A percentile compares a stretch with the other conserved stretches of the same genome.
phyloP scores from a whole-genome alignment of 2,888 invertebrate genomes.

The Glaucopsyche alexis region DNA sequence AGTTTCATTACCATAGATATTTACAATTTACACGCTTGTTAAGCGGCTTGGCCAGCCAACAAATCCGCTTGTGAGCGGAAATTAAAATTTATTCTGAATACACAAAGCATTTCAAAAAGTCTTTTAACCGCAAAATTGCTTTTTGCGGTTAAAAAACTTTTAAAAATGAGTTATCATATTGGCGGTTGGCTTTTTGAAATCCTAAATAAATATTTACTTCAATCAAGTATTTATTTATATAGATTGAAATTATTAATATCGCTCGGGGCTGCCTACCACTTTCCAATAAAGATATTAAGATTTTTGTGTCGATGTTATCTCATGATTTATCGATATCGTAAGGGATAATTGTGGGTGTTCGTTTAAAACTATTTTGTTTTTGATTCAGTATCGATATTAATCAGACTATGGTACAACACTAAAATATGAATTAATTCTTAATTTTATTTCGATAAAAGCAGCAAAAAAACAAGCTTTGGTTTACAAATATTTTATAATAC shows the following conservation, averaged over 20 bases:
- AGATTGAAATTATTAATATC: slow-evolving; percentile 10
- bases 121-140: too few species aligned
- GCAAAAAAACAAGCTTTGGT: too few species aligned
- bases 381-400: slow-evolving; percentile 12
- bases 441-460: neutral
- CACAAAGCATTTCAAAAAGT: too few species aligned
- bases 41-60: neutral
- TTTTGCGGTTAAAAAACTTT: too few species aligned
- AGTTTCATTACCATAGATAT: too few species aligned
- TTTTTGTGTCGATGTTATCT: slow-evolving; percentile 38
- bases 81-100: too few species aligned
- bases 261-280: slow-evolving; percentile 30
- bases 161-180: too few species aligned
- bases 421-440: neutral
- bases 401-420: neutral
- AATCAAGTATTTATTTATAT: neutral
- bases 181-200: neutral
- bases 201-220: slow-evolving; percentile 17
- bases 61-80: too few species aligned
- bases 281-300: slow-evolving; percentile 37
- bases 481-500: too few species aligned
- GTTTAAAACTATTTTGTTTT: slow-evolving; percentile 8
- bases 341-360: slow-evolving; percentile 14
- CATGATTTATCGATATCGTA: slow-evolving; percentile 37
- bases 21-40: neutral